Base-by-base conservation (phyloP, 1,140 invertebrate species). In the Gryllus bimaculatus region DNA sequence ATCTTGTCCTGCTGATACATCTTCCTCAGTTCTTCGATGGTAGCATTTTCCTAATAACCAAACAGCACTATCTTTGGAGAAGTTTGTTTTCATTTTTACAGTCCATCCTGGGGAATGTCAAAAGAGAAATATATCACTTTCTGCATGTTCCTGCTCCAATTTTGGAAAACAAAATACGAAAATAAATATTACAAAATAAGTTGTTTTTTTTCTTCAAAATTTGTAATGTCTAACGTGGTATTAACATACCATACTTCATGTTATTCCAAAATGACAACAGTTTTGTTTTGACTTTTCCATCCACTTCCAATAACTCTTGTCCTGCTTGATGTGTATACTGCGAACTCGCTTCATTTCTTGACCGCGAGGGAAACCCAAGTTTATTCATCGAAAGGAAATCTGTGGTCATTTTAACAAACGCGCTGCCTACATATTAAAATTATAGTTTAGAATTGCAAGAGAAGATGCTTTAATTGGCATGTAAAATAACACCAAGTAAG, bases 181-280 rank as follows among this genome's bases (percentile, higher is more conserved):
- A 66, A 10, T 66, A 66, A 39, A 66, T 3, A 66, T 66, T 13
- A 66, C 7, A 13, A 10, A 66, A 18, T 18, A 66, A 66, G 54
- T 7, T 66, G 2, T 1, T 10, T 10, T 13, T 0, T 66, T 10
- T 13, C 7, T 66, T 7, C 2, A 66, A 66, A 66, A 3, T 66
- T 8, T 54, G 49, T 66, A 66, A 39, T 39, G 5, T 7, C 10
- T 66, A 10, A 77, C 8, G n/a, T 66, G 49, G n/a, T 49, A 79
- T 18, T 8, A 80, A 83, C 84, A 84, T 85, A 89, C 94, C 94
- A 87, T 95, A 96, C 89, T 95, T 95, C 76, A 96, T 90, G 86
- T 95, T 96, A 85, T 95, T 95, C 94, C 94, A 96, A 89, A 95
- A 92, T 74, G 94, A 94, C 82, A 94, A 85, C 74, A 96, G 84